Evolutionary conservation across 2,888 invertebrate genomes (phyloP), one percentile per base, ranked within the genome.

Genomic region (Aspidiotus rigidus): DNA sequence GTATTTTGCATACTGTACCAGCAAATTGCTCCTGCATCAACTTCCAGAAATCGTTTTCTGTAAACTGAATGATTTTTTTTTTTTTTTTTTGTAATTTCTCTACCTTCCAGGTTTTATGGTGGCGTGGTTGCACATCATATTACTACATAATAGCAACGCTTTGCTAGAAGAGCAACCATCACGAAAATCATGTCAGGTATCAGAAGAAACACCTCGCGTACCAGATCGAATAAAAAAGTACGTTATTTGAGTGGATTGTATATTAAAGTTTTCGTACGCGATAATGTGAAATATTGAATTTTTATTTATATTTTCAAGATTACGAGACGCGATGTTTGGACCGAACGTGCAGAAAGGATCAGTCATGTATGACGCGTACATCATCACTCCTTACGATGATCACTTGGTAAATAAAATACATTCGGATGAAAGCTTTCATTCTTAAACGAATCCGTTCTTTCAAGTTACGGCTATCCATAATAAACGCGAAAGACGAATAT

Each of bases 381-480:
- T 92, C 67, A 79, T 92, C 66, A 87, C 90, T 63, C 86, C 86
- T 64, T 86, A 84, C 71, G 92, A 92, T 76, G 90, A 89, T 75
- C 92, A 92, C 80, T 86, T 88, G 83, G 88, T 88, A 78, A 69
- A 66, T 69, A 60, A 59, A 6, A 17, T 8, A 49, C 49, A 13
- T 6, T 49, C 6, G 10, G 6, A 13, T 49, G 1, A 49, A 49
- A 6, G 49, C 49, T 49, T 49, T 49, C 3, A 11, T 44, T 44
- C n/a, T n/a, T n/a, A n/a, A n/a, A n/a, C n/a, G n/a, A n/a, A n/a
- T n/a, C n/a, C n/a, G n/a, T n/a, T n/a, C n/a, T n/a, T n/a, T n/a
- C n/a, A n/a, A n/a, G n/a, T n/a, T n/a, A n/a, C n/a, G n/a, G n/a
- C n/a, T n/a, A n/a, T n/a, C n/a, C n/a, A n/a, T n/a, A n/a, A n/a